These are phyloP conservation scores for Acanthurus tractus DNA, from an alignment of 2,797 vertebrate species.

Conservation along the genomic window DNA sequence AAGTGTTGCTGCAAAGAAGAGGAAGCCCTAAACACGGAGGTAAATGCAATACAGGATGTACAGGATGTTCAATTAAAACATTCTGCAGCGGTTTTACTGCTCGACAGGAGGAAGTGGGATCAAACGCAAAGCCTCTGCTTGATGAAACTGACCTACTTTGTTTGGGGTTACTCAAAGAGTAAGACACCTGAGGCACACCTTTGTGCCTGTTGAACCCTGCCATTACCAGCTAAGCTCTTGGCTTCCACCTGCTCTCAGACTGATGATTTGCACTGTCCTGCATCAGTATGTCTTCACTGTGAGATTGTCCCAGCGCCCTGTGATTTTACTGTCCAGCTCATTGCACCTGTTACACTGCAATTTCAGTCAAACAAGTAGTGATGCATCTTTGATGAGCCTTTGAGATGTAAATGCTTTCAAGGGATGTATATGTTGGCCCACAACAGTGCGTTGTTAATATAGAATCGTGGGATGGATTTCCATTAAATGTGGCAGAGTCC, in stretches of 20 bases:
- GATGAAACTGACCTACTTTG: constrained; percentile 55
- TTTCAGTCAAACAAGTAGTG: constrained; percentile 22
- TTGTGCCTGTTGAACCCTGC: constrained; percentile 62
- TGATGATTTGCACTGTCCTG: constrained; percentile 56
- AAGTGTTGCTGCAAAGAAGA: constrained; percentile 31
- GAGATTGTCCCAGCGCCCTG: constrained; percentile 25
- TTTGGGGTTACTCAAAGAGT: constrained; percentile 53
- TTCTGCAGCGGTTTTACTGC: constrained; percentile 28
- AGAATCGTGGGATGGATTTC: not conserved
- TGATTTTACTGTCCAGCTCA: constrained; percentile 48
- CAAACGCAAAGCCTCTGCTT: constrained; percentile 49
- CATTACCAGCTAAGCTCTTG: constrained; percentile 65
- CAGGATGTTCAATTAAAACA: constrained; percentile 48
- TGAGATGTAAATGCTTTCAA: constrained; percentile 21
- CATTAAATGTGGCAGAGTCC: not conserved
- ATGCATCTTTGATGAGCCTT: constrained; percentile 14
- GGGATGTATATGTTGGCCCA: not conserved
- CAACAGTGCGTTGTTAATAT: not conserved
- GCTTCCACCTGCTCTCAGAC: constrained; percentile 65
- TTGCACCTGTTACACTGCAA: constrained; percentile 54
- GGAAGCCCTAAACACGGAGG: constrained; percentile 18
- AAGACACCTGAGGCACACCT: constrained; percentile 57
- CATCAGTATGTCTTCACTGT: constrained; percentile 11
- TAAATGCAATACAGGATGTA: constrained; percentile 23
- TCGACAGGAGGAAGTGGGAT: constrained; percentile 55